Base-by-base conservation (phyloP, 2,888 invertebrate species). In the Xylota sylvarum region DNA sequence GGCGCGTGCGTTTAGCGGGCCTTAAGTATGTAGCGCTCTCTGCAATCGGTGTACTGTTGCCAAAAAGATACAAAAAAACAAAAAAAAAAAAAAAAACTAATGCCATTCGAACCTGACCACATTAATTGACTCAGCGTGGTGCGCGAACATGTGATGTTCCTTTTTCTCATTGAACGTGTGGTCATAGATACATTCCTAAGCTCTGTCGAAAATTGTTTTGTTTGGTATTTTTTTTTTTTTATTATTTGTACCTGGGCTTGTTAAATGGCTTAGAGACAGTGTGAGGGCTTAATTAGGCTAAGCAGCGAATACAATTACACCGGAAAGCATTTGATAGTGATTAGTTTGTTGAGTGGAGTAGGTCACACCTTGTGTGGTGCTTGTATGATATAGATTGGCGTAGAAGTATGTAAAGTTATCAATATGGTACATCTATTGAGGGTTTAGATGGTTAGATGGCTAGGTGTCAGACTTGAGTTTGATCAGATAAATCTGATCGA, bases 111-210 rank as follows among this genome's bases (percentile, higher is more conserved):
- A 79, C 79, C 73, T 79, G 84, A 84, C 79, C 46, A 58, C 56
- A 74, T 64, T 62, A 50, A 79, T 79, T 65, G 79, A 74, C 80
- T 69, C 17, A 64, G 35, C 48, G 73, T 55, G 58, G 70, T 27
- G 52, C 78, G 56, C 37, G 0, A 64, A 50, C 74, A 56, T 80
- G 74, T 80, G 84, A 79, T 74, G 80, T 74, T 79, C 79, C 80
- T 74, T 64, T 62, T 67, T 69, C 7, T 46, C n/a, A 76, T 40
- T 77, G 74, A 50, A 79, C 64, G 79, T 79, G 74, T 67, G 67
- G 23, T 50, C 79, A 84, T 74, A 73, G 65, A 77, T 27, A 67
- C 83, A 83, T 83, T 83, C 83, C 83, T 58, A 43, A 67, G 72
- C 64, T 70, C 30, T 67, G 52, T 73, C 52, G 60, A 65, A 78